These are phyloP conservation scores for Ptilonorhynchus violaceus DNA, from an alignment of 2,113 vertebrate genomes.

Conservation along the genomic window DNA sequence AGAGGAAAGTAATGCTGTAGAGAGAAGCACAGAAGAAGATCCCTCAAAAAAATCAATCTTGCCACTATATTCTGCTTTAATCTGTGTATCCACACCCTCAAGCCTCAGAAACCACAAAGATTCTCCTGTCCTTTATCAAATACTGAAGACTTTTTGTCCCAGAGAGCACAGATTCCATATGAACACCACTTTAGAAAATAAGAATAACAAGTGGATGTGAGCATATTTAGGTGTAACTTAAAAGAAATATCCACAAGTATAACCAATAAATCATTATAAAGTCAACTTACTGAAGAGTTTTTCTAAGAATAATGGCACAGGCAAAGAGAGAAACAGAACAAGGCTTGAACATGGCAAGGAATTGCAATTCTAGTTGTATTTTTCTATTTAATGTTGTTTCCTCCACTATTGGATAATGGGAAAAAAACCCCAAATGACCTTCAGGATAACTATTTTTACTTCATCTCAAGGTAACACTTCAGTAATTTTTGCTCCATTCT, in stretches of 20 bases:
- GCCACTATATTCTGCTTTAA: background rate
- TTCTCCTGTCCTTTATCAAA: background rate
- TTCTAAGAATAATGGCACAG: background rate
- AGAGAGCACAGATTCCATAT: background rate
- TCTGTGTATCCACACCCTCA: background rate
- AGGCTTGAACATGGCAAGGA: background rate
- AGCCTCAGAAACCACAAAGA: conserved; percentile 19
- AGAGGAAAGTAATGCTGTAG: background rate
- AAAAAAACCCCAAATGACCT: background rate
- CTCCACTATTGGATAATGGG: background rate
- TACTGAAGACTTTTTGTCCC: background rate
- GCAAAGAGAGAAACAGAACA: background rate
- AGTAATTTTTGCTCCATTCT: background rate
- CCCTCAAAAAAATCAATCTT: background rate
- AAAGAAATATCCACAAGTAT: background rate
- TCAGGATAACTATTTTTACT: background rate
- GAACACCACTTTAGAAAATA: background rate
- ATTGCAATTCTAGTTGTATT: background rate
- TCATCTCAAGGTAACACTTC: background rate
- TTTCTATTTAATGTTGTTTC: background rate
- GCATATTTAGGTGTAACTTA: background rate
- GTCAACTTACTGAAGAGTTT: background rate
- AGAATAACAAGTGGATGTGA: background rate
- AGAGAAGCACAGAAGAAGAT: background rate
- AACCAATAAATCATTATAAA: background rate